Base-by-base conservation (phyloP, 2,888 invertebrate genomes). In the Spatulosminthurus flaviceps region DNA sequence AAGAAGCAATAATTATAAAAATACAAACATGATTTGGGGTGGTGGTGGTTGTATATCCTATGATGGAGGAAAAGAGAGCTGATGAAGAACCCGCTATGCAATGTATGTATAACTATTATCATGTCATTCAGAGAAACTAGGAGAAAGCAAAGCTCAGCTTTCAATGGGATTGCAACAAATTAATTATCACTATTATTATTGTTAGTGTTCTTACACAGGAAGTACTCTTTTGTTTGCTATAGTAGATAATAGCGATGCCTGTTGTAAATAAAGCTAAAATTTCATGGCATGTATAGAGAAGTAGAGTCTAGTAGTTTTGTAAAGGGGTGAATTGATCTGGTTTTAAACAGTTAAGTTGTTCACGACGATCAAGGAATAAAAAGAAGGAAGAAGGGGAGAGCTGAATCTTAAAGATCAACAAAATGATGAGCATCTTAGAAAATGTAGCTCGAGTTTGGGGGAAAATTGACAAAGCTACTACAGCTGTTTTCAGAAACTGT, bases 141-240 rank as follows among this genome's bases (percentile, higher is more conserved):
- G n/a, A 51, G 51, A 51, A 51, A 51, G n/a, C 51, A 51, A 51
- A 51, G 51, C 51, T 51, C 51, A 51, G 51, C 51, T 51, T 51
- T 51, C 34, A 9, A 7, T 34, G 5, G 51, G 51, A 51, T n/a
- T 51, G 51, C n/a, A 16, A n/a, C n/a, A n/a, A 5, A 19, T 13
- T 51, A 51, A 51, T 51, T n/a, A 51, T 11, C 16, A 19, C 16
- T 19, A 51, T 2, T 19, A 51, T 11, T 51, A 19, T 51, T 19
- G 16, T 2, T 19, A 51, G 16, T 51, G 5, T 51, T 5, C 5
- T 2, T 16, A n/a, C n/a, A 51, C 16, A 51, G n/a, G n/a, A 41
- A 41, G 13, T 41, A 9, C 41, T 41, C 13, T 7, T 9, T 41
- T 41, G 13, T 41, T 41, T 13, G 13, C 13, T 9, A 41, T 41